Conservation (phyloP, 2,888 invertebrate genomes). For the Cephus sareptanus region DNA sequence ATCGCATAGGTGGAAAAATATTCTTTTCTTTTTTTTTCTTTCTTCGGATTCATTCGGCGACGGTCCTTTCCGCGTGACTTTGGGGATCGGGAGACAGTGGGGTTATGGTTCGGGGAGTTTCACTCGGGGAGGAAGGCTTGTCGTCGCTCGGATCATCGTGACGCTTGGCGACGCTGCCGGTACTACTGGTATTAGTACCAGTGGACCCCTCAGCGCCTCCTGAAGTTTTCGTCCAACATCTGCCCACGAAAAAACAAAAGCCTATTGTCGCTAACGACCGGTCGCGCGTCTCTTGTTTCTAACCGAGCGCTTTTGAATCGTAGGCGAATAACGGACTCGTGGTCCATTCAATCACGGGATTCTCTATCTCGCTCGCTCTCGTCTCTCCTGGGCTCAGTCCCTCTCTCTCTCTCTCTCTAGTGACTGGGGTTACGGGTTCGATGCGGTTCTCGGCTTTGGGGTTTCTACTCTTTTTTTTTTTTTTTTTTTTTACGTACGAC, state of each 20-base stretch:
- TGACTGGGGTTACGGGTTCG: not conserved
- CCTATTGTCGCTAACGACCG: conserved; percentile 66
- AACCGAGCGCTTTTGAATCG: conserved; percentile 66
- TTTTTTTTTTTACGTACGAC: not conserved
- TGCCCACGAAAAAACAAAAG: conserved; percentile 67
- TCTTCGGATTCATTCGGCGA: not conserved
- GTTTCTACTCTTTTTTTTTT: conserved; percentile 24
- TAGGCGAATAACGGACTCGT: conserved; percentile 64
- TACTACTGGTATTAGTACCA: not conserved
- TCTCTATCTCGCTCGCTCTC: conserved; percentile 12
- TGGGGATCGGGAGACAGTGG: not conserved
- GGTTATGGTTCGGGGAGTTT: not conserved
- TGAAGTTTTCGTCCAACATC: conserved; percentile 58
- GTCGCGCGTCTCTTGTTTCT: conserved; percentile 66
- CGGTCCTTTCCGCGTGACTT: not conserved
- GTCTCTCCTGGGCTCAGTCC: conserved; percentile 16
- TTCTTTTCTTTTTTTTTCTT: conserved; percentile 1
- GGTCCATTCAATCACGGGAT: conserved; percentile 35
- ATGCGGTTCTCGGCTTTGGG: conserved; percentile 11
- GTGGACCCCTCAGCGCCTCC: not conserved
- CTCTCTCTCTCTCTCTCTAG: conserved; percentile 19
- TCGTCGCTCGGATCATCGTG: not conserved
- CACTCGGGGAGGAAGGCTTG: not conserved
- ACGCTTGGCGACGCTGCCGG: not conserved
- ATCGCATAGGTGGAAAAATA: conserved; percentile 14